phyloP scores from a whole-genome alignment of 2,113 vertebrate genomes.

The Pangasianodon gigas region DNA sequence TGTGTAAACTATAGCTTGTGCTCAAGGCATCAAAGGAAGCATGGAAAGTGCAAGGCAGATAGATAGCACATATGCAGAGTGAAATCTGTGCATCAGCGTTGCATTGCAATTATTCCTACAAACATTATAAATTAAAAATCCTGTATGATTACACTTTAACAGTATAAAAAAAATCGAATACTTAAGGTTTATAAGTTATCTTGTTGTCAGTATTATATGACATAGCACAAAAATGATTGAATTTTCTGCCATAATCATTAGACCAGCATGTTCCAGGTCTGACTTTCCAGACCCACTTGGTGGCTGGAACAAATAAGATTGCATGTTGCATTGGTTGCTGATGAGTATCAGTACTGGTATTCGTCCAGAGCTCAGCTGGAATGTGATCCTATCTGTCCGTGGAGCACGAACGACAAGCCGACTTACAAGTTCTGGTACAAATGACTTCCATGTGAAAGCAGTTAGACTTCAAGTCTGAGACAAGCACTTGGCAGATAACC shows the following conservation, averaged over 20 bases:
- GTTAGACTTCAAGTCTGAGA: conserved; percentile 12
- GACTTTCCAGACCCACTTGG: not conserved
- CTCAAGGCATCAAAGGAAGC: not conserved
- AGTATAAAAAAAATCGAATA: not conserved
- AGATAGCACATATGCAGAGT: not conserved
- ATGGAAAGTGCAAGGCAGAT: not conserved
- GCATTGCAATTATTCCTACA: not conserved
- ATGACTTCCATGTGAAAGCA: conserved; percentile 40
- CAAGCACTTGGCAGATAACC: conserved; percentile 4
- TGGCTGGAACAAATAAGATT: not conserved
- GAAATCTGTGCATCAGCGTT: not conserved
- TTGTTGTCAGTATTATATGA: not conserved
- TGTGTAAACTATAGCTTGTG: not conserved
- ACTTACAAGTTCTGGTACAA: conserved; percentile 31
- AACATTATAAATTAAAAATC: not conserved
- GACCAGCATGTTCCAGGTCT: not conserved
- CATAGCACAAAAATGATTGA: not conserved
- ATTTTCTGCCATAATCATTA: not conserved
- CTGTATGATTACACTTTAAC: not conserved
- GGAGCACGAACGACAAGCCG: conserved; percentile 1
- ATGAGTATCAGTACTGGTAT: conserved; percentile 42
- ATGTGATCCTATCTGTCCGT: conserved; percentile 42
- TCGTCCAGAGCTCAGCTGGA: not conserved
- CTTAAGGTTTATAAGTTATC: not conserved
- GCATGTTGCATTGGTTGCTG: not conserved